Base-by-base conservation (phyloP, 2,797 vertebrate species). In the Pangasius djambal region DNA sequence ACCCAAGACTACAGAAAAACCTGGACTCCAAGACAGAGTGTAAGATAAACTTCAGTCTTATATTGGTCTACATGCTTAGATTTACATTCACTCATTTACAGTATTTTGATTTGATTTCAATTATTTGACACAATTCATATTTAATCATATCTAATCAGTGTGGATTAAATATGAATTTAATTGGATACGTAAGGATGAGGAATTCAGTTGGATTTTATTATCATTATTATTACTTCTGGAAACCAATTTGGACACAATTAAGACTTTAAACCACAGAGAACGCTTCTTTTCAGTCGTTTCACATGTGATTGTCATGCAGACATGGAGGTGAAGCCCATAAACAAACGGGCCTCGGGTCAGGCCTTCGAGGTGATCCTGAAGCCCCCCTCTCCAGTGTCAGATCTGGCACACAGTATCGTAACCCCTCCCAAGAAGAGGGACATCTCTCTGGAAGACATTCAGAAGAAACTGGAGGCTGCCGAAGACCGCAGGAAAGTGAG, bases 311-410 rank as follows among this genome's bases (percentile, higher is more conserved):
- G 12, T 44, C 48, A 50, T 83, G 82, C 94, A 99, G 98, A 98
- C 91, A 98, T 99, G 97, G 98, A 99, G 92, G 98, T 99, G 91
- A 99, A 99, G 92, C 94, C 98, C 90, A 96, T 99, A 93, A 97
- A 99, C 94, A 99, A 99, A 94, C 96, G 98, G 79, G 97, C 97
- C 74, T 99, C 98, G 1, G 98, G 98, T 85, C 98, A 99, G 96
- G 98, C 98, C 83, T 99, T 99, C 0, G 98, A 99, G 94, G 98
- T 99, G 94, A 99, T 99, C 91, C 96, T 99, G 93, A 99, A 99
- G 96, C 97, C 98, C 2, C 96, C 95, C 86, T 97, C 98, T 57
- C 98, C 99, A 69, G 93, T 98, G 89, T 98, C 98, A 83, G 98
- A 99, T 61, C 95, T 94, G 79, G 95, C 96, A 0, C 96, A 97